phyloP scores from a whole-genome alignment of 2,888 invertebrate species.

The Ashinkailepas kermadecensis region DNA sequence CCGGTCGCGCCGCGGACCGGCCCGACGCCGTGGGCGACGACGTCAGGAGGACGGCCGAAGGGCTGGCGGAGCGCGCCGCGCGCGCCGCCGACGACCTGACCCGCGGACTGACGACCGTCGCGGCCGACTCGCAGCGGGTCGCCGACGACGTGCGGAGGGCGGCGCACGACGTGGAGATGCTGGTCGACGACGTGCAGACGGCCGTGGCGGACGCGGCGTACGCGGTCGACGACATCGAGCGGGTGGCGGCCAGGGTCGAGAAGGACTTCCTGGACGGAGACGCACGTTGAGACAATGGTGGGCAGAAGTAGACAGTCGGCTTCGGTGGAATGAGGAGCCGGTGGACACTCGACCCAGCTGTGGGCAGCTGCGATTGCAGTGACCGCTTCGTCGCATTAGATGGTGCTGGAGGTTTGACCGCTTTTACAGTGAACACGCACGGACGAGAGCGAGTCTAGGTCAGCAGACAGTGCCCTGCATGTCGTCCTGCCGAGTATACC shows the following conservation, averaged over 20 bases:
- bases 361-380: too few species aligned
- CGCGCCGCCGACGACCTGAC: background rate
- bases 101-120: background rate
- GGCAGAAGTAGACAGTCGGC: background rate
- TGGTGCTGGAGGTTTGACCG: too few species aligned
- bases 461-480: too few species aligned
- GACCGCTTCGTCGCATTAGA: too few species aligned
- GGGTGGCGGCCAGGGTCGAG: background rate
- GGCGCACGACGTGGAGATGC: background rate
- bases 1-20: background rate
- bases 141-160: background rate
- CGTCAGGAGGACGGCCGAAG: background rate
- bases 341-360: too few species aligned
- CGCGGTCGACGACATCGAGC: background rate
- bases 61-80: background rate
- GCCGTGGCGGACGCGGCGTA: background rate
- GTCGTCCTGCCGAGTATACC: too few species aligned
- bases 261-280: background rate
- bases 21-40: background rate
- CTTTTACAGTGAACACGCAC: too few species aligned
- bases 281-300: background rate
- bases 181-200: background rate
- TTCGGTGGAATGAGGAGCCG: too few species aligned
- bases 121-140: background rate
- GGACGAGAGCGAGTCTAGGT: too few species aligned